phyloP scores from a whole-genome alignment of 2,113 vertebrate species.

The Hirundichthys speculiger region DNA sequence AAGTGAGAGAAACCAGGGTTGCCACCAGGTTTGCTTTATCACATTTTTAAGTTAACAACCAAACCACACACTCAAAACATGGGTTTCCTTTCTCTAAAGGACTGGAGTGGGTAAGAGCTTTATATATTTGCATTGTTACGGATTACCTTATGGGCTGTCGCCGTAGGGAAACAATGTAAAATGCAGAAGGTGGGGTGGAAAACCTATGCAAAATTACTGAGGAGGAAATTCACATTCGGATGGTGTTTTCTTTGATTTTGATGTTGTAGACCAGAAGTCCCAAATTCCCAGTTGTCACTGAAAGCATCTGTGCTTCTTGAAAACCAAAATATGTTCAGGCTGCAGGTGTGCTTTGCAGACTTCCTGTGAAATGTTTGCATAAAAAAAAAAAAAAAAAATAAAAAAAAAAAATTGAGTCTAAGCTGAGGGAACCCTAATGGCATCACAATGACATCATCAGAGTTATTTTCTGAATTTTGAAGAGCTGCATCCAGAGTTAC shows the following conservation, averaged over 20 bases:
- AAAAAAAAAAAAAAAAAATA: background rate
- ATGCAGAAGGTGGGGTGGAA: background rate
- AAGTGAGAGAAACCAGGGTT: too few species aligned
- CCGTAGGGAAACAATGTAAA: background rate
- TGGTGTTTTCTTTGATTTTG: background rate
- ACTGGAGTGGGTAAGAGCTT: too few species aligned
- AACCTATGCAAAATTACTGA: background rate
- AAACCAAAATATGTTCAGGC: background rate
- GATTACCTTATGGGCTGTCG: background rate
- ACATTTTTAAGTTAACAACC: too few species aligned
- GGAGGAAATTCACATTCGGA: background rate
- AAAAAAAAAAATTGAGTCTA: too few species aligned
- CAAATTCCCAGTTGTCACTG: background rate
- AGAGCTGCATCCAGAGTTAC: background rate
- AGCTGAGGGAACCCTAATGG: background rate
- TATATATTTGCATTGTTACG: background rate
- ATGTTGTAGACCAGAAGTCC: background rate
- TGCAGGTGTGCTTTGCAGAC: background rate
- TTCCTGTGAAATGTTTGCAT: constrained; percentile 1
- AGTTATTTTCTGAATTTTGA: background rate
- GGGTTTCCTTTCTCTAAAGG: too few species aligned
- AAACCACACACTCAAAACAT: too few species aligned
- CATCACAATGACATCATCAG: constrained; percentile 5
- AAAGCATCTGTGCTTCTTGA: background rate
- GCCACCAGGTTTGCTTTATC: too few species aligned